Evolutionary conservation across 2,113 vertebrate species (phyloP), one percentile per base, ranked within the genome.

Genomic region (Eolophus roseicapilla): DNA sequence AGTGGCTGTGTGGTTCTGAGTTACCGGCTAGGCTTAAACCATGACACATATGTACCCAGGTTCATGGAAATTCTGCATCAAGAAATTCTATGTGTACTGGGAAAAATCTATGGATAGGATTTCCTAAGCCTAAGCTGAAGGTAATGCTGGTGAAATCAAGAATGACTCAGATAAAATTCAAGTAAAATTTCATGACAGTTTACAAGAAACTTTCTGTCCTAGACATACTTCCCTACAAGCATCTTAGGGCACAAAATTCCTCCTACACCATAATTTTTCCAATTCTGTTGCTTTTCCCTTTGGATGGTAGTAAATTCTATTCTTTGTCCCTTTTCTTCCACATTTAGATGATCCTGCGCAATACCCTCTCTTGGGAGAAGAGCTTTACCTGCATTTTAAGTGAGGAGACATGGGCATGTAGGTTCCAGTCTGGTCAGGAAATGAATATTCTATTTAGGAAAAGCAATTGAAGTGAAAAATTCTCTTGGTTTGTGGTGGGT

Each of bases 361-460:
- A 17, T n/a, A 73, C 1, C 1, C 6, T 79, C 3, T 57, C 13
- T 6, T 50, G 37, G 4, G 17, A 87, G 8, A 87, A 82, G 21
- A 88, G 3, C 10, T 92, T 67, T 84, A 16, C 28, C 25, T 68
- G 10, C 35, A 55, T 79, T 25, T 71, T 75, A 71, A 6, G 8
- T 39, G 33, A 71, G 28, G 10, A 82, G 6, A 5, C 1, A 2
- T 29, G 25, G 50, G 6, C 27, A 21, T n/a, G 24, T 1, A 1
- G 7, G 12, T 41, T 73, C 39, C 27, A 46, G 16, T 55, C 14
- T 78, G 13, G 37, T 46, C 49, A 65, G 57, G 53, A 86, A 75
- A 86, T 28, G 4, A 63, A 46, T 10, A 46, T 46, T 44, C 23
- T 84, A 19, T 74, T 74, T 53, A 23, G 8, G 21, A 74, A 67